These are phyloP conservation scores for Rhinoderma darwinii DNA, from an alignment of 2,113 vertebrate species.

Conservation along the genomic window DNA sequence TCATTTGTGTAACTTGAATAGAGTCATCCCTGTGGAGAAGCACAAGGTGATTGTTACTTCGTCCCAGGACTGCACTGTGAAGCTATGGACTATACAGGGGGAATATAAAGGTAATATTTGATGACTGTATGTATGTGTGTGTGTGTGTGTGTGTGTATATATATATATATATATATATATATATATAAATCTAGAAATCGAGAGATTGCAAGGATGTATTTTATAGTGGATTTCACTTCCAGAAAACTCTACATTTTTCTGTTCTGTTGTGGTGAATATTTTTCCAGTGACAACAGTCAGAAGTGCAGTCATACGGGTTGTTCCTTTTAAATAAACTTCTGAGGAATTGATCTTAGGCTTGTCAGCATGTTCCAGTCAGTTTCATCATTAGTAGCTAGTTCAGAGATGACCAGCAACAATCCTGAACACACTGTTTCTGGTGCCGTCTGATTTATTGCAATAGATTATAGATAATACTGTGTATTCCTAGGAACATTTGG, in stretches of 20 bases:
- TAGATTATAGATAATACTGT: neutral
- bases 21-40: slow-evolving; percentile 52
- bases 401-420: neutral
- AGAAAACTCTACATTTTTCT: neutral
- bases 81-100: slow-evolving; percentile 62
- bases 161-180: too few relatives aligned
- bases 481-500: slow-evolving; percentile 60
- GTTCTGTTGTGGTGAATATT: neutral
- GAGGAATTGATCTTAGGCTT: neutral
- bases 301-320: too few relatives aligned
- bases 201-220: neutral
- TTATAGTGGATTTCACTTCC: neutral
- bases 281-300: neutral
- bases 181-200: too few relatives aligned
- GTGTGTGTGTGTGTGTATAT: too few relatives aligned
- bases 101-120: slow-evolving; percentile 57
- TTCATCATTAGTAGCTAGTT: neutral
- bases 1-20: neutral
- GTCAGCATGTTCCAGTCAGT: neutral
- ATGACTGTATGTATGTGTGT: neutral
- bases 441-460: neutral
- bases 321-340: too few relatives aligned
- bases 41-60: slow-evolving; percentile 59
- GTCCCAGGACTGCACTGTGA: slow-evolving; percentile 61
- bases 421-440: neutral